Conservation (phyloP, 1,140 invertebrate species). For the Caligus rogercresseyi region DNA sequence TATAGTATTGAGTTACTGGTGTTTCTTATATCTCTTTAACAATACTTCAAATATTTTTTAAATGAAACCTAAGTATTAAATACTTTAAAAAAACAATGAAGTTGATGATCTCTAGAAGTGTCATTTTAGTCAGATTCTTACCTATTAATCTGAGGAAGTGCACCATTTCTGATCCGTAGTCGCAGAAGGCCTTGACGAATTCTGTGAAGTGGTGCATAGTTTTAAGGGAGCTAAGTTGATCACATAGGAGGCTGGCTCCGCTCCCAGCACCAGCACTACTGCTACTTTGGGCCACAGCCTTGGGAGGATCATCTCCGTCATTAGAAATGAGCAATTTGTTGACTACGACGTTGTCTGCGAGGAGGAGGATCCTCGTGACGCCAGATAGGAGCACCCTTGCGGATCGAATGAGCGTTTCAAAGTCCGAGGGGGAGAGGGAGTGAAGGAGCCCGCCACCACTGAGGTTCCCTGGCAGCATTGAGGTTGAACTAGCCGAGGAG, state of each 20-base stretch:
- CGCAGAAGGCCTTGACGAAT: conserved; percentile 94
- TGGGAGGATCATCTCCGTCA: conserved; percentile 54
- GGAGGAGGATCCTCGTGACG: conserved; percentile 83
- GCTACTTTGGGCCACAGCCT: conserved; percentile 18
- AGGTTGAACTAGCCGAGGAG: not conserved
- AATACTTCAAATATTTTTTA: no score
- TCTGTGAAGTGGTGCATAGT: conserved; percentile 92
- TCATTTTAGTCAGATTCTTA: conserved; percentile 18
- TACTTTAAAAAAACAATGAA: no score
- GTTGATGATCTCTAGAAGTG: no score
- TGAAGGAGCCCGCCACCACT: conserved; percentile 25
- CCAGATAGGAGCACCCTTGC: conserved; percentile 79
- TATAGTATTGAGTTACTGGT: no score
- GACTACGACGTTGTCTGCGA: conserved; percentile 96
- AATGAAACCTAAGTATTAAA: no score
- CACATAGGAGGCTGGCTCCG: not conserved
- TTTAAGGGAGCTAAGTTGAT: conserved; percentile 56
- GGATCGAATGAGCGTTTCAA: conserved; percentile 57
- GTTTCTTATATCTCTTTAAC: no score
- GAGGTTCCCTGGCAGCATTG: not conserved
- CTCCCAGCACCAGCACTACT: no score
- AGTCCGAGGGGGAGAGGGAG: conserved; percentile 22
- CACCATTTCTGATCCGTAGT: conserved; percentile 96
- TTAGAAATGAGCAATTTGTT: conserved; percentile 87
- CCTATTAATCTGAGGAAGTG: conserved; percentile 83